Evolutionary conservation across 2,113 vertebrate genomes (phyloP), one percentile per base, ranked within the genome.

Genomic region (Opisthocomus hoazin): DNA sequence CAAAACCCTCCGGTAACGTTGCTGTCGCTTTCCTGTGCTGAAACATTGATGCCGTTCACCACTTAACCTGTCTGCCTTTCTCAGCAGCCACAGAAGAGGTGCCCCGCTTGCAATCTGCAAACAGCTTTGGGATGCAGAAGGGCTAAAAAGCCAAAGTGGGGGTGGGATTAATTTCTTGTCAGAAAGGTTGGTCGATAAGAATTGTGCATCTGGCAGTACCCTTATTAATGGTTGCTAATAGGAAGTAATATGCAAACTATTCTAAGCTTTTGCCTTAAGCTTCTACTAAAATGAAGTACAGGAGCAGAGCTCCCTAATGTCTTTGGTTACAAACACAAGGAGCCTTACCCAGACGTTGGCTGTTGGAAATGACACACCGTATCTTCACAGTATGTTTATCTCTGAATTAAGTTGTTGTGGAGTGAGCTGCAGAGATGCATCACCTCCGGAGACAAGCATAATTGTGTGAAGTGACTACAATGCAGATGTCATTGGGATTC

Each of bases 401-500:
- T 95, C 43, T 57, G 88, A 71, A 75, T 70, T 54, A 54, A 74
- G 68, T 36, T 74, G 60, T 45, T 94, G 94, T 24, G 46, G 91
- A 97, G 60, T 0, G 5, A 87, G 81, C n/a, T 37, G 54, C 54
- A 27, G 74, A 84, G 90, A 65, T 84, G 76, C 93, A 56, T 93
- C 89, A 26, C 88, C 93, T 93, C 86, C 96, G 78, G 94, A 53
- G 94, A 53, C 64, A 65, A 12, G 29, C 73, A 5, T 68, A 57
- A 39, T 27, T 61, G 80, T 68, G 68, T 54, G 88, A 73, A 77
- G 54, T 53, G 78, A 81, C 96, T 96, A 96, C 89, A 94, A 66
- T 65, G 63, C 95, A 97, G 94, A 94, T 97, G 93, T 94, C 93
- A 91, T 94, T 90, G 79, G 76, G 74, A 94, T 97, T 97, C 96